Conservation (phyloP, 2,113 vertebrate genomes). For the Spea multiplicata region DNA sequence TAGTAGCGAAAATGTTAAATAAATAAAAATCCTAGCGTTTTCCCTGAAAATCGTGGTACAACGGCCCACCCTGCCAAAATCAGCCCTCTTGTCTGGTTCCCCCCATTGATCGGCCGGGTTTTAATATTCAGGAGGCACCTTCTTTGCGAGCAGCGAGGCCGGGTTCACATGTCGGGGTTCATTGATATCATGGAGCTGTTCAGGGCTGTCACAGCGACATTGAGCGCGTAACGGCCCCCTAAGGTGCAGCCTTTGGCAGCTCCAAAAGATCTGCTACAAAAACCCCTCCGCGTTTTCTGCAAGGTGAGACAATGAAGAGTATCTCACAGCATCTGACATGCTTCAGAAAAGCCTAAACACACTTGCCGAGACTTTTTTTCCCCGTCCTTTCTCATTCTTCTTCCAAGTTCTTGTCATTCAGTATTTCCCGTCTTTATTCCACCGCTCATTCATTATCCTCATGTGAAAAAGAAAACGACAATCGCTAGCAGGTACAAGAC, state of each 20-base stretch:
- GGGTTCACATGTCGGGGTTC: conserved; percentile 86
- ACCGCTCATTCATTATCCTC: conserved; percentile 51
- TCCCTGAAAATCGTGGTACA: not conserved
- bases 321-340: conserved; percentile 61
- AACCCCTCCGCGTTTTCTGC: conserved; percentile 74
- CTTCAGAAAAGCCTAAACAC: conserved; percentile 60
- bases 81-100: conserved; percentile 39
- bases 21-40: no score
- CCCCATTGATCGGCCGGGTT: conserved; percentile 51
- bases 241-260: conserved; percentile 78
- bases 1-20: no score
- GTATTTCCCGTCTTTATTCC: conserved; percentile 55
- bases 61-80: conserved; percentile 7
- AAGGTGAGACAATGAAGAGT: conserved; percentile 73
- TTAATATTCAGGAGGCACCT: conserved; percentile 79
- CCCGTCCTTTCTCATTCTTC: conserved; percentile 49
- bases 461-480: not conserved
- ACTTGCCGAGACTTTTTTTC: conserved; percentile 36
- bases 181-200: conserved; percentile 83
- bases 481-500: no score
- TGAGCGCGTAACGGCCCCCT: conserved; percentile 84
- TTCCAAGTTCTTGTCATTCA: conserved; percentile 59
- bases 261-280: conserved; percentile 64
- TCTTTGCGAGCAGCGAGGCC: conserved; percentile 73
- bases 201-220: conserved; percentile 84